phyloP scores from a whole-genome alignment of 2,888 invertebrate genomes.

The Tortrix viridana region DNA sequence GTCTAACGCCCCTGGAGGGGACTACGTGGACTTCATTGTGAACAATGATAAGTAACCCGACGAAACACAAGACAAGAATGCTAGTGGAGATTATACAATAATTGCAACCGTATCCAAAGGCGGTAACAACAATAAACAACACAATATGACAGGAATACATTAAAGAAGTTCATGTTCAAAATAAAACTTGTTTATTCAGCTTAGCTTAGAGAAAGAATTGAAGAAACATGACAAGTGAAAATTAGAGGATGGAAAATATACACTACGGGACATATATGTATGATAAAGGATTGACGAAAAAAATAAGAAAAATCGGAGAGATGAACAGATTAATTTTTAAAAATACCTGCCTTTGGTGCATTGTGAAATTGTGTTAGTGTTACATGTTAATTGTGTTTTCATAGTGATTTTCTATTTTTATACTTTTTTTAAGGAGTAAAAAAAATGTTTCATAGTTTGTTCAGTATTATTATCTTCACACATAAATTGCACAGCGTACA shows the following conservation, averaged over 20 bases:
- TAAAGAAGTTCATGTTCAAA: too few species aligned
- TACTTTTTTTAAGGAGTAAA: not conserved
- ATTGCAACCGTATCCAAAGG: too few species aligned
- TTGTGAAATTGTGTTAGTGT: conserved; percentile 9
- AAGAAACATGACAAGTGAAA: too few species aligned
- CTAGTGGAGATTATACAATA: not conserved
- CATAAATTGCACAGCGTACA: not conserved
- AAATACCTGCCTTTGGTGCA: not conserved
- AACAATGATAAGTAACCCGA: conserved; percentile 65
- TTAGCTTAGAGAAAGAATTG: too few species aligned
- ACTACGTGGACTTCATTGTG: conserved; percentile 75
- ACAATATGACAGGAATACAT: too few species aligned
- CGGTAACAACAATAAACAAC: too few species aligned
- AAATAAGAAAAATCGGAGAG: too few species aligned
- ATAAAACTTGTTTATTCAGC: too few species aligned
- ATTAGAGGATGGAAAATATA: too few species aligned
- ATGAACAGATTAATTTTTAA: too few species aligned
- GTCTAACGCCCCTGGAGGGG: conserved; percentile 57
- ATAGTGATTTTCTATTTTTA: not conserved
- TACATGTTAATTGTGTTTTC: not conserved
- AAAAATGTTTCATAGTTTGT: not conserved
- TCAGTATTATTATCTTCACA: not conserved
- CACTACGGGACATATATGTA: too few species aligned
- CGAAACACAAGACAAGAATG: not conserved
- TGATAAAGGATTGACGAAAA: too few species aligned